These are phyloP conservation scores for Microctonus hyperodae DNA, from an alignment of 2,888 invertebrate genomes.

Conservation along the genomic window DNA sequence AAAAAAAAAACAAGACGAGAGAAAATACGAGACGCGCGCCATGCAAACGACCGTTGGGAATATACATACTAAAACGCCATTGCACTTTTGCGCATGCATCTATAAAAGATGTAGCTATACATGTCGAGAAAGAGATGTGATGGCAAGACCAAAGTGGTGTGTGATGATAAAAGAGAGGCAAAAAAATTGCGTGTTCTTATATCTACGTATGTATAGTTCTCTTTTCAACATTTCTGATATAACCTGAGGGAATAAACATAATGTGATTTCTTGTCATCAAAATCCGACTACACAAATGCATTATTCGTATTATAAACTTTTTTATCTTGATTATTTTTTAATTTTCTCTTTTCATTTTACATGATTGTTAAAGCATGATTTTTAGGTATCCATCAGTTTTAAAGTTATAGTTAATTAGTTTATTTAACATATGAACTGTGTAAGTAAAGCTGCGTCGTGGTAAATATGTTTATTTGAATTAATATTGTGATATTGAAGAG, in stretches of 20 bases:
- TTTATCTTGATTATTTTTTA: too few species aligned
- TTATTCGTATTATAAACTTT: constrained; percentile 48
- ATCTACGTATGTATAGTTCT: not conserved
- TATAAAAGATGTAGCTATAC: not conserved
- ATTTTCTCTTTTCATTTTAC: constrained; percentile 23
- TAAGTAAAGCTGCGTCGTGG: too few species aligned
- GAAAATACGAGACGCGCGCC: not conserved
- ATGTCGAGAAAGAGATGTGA: not conserved
- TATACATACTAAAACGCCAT: constrained; percentile 6
- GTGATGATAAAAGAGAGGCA: not conserved
- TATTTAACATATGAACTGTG: too few species aligned
- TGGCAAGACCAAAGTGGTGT: not conserved
- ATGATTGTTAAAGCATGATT: too few species aligned
- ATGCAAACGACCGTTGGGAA: constrained; percentile 13
- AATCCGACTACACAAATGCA: constrained; percentile 46
- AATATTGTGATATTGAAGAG: not conserved
- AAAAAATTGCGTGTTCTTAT: not conserved
- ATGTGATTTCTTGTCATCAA: constrained; percentile 49
- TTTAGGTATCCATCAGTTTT: too few species aligned
- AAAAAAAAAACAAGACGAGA: constrained; percentile 8
- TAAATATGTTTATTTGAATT: too few species aligned
- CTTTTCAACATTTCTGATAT: not conserved
- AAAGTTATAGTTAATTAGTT: too few species aligned
- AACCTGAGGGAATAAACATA: constrained; percentile 39
- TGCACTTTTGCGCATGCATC: constrained; percentile 2